phyloP scores from a whole-genome alignment of 1,140 invertebrate species.

The Dendrolimus kikuchii region DNA sequence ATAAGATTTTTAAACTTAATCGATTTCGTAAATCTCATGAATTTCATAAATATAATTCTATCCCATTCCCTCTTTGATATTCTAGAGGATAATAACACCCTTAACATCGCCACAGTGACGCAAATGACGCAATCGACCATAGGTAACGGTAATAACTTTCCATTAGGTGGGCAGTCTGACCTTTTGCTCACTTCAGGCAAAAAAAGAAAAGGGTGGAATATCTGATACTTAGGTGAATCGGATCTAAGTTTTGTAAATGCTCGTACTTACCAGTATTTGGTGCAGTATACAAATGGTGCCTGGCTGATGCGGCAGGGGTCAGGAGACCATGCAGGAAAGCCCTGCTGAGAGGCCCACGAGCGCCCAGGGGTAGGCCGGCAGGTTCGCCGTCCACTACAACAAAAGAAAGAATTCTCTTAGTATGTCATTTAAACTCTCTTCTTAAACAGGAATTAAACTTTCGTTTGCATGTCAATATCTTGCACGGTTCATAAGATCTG shows the following conservation, averaged over 20 bases:
- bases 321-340: slow-evolving; percentile 49
- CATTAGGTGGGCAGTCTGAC: too few relatives aligned
- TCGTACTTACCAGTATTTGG: slow-evolving; percentile 50
- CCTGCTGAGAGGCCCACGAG: slow-evolving; percentile 47
- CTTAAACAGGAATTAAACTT: too few relatives aligned
- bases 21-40: too few relatives aligned
- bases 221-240: background rate
- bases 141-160: too few relatives aligned
- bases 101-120: too few relatives aligned
- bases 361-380: slow-evolving; percentile 44
- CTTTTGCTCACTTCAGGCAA: too few relatives aligned
- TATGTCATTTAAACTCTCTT: too few relatives aligned
- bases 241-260: background rate
- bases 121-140: too few relatives aligned
- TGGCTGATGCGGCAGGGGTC: slow-evolving; percentile 43
- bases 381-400: slow-evolving; percentile 62
- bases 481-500: too few relatives aligned
- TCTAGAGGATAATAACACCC: background rate
- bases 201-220: background rate
- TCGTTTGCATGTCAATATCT: too few relatives aligned
- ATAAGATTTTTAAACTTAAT: too few relatives aligned
- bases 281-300: slow-evolving; percentile 57
- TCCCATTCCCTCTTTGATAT: slow-evolving; percentile 4
- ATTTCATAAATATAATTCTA: background rate
- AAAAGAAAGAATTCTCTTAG: slow-evolving; percentile 12